Base-by-base conservation (phyloP, 1,140 invertebrate species). In the Drosophila rhopaloa region DNA sequence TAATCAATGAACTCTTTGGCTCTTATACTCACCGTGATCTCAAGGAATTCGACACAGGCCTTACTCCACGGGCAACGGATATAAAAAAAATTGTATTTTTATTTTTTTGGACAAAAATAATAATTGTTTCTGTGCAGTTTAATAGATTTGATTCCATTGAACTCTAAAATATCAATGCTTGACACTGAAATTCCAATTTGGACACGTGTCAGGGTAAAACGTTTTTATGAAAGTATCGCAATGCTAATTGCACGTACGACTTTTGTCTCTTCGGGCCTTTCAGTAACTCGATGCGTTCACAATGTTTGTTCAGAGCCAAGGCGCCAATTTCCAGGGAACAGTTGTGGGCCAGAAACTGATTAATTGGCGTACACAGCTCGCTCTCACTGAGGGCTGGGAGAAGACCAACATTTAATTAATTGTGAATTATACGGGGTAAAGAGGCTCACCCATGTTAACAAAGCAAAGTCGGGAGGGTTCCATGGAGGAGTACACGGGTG, bases 171-270 rank as follows among this genome's bases (percentile, higher is more conserved):
- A 14, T 38, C 43, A 44, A 9, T 46, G 13, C 54, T 32, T n/a
- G 43, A 2, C 16, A 38, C 24, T 63, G 43, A 40, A 66, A 65
- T 66, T 65, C 62, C 59, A 40, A 32, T 35, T 38, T 16, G 2
- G 24, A 24, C 38, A 71, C 66, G 54, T 71, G 60, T 60, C 72
- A 84, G n/a, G 61, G 56, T 27, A 67, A 24, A 11, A 76, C 29
- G 41, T 41, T 71, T 19, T 56, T 82, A 70, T 65, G 48, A 11
- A 88, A 76, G 58, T 65, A 88, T 5, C 44, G 59, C 11, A 79
- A 13, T 11, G 84, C 71, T 32, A 76, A 61, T 7, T 54, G 57
- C 71, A 88, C 55, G 70, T 88, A 79, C 44, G 83, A 88, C 24
- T 48, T 50, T 50, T 83, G 81, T 63, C 74, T 88, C 50, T 73